Percentiles rank a stretch among this genome's conserved stretches.
phyloP scores from a whole-genome alignment of 2,113 vertebrate species.

The Sigmodon hispidus region DNA sequence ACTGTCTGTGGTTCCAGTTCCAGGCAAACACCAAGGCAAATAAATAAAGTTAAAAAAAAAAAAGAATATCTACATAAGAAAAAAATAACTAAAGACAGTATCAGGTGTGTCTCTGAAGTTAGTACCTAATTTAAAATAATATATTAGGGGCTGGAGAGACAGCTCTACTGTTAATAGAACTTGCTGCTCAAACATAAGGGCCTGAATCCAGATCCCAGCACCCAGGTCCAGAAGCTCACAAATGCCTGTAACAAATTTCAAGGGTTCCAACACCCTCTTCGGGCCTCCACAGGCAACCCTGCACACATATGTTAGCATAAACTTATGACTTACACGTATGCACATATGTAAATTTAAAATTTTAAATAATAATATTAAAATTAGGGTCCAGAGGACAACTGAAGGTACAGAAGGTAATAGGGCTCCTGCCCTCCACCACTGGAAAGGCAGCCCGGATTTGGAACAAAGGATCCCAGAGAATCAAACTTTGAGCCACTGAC shows the following conservation, averaged over 20 bases:
- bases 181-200: not conserved
- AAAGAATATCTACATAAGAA: conserved; percentile 9
- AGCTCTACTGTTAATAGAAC: no score
- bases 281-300: not conserved
- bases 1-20: no score
- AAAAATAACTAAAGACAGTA: conserved; percentile 19
- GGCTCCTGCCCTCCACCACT: not conserved
- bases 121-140: conserved; percentile 26
- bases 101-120: conserved; percentile 40
- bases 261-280: not conserved
- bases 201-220: not conserved
- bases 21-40: no score
- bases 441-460: not conserved
- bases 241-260: not conserved
- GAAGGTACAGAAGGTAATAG: not conserved
- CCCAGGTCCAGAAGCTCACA: not conserved
- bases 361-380: not conserved
- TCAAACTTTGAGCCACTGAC: not conserved
- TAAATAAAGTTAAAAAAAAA: no score
- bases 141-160: not conserved
- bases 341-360: not conserved
- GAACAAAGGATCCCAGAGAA: not conserved
- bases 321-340: not conserved
- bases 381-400: not conserved
- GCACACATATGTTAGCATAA: not conserved